Base-by-base conservation (phyloP, 1,140 invertebrate species). In the Philopotamus ludificatus region DNA sequence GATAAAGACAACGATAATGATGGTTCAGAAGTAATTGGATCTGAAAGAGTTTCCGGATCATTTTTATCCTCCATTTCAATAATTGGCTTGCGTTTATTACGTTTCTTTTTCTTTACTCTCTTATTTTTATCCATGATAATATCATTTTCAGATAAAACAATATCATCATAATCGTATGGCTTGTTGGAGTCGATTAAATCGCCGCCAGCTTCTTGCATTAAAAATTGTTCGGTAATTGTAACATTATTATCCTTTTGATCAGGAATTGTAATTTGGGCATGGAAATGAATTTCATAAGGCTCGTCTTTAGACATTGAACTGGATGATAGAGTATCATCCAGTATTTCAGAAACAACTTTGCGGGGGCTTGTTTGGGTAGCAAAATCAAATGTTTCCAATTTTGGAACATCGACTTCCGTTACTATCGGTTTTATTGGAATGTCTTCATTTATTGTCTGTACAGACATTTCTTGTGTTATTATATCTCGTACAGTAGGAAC, bases 221-320 rank as follows among this genome's bases (percentile, higher is more conserved):
- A 62, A 51, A 61, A 70, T 42, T 65, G 59, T 61, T 70, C 45
- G 26, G 55, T 60, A 51, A 71, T 64, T 57, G 50, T 12, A 55
- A 68, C 22, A 49, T 51, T 22, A 44, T 63, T 71, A 44, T 16
- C 3, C 41, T 77, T 78, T 1, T 71, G 74, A 41, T 84, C 80
- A 0, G 85, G 85, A 67, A 87, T 80, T 16, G 80, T 81, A 34
- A 87, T 79, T 66, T 82, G 79, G n/a, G 85, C 83, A 71, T 81
- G 74, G 20, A 87, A 79, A 67, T 86, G 84, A 3, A 87, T 74
- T 74, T 87, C 85, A 64, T 84, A 87, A 2, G 83, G 83, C 68
- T 87, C 85, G 55, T 84, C 83, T 55, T 80, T 74, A 3, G 81
- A 83, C 47, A 79, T 76, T 23, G 77, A 77, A 63, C 76, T 75